These are phyloP conservation scores for Poecilia picta DNA, from an alignment of 2,797 vertebrate genomes.

Conservation along the genomic window DNA sequence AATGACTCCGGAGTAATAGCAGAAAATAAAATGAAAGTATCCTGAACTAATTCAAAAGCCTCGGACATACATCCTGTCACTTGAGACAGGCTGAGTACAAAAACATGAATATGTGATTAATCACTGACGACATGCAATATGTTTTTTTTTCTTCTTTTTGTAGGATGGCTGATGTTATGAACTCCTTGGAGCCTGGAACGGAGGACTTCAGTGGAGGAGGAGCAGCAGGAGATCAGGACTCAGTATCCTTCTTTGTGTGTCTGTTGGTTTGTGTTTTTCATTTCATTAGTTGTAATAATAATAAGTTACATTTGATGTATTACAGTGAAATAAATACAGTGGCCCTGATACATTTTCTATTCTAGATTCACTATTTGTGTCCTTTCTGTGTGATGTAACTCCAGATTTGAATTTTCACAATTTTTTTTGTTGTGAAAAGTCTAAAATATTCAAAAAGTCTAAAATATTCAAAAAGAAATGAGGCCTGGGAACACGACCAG, in stretches of 20 bases:
- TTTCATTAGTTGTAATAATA: neutral
- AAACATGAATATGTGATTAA: neutral
- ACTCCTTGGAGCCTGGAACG: slow-evolving; percentile 84
- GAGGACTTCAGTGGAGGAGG: slow-evolving; percentile 82
- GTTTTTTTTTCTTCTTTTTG: slow-evolving; percentile 31
- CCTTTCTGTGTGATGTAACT: neutral
- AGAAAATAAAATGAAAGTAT: slow-evolving; percentile 5
- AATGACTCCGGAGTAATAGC: neutral
- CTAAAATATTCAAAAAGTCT: neutral
- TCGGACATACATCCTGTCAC: neutral
- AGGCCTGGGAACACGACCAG: neutral
- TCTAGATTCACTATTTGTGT: neutral
- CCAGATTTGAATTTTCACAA: neutral
- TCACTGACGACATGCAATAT: neutral
- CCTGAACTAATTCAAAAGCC: neutral
- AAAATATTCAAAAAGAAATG: neutral
- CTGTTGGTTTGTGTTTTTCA: neutral
- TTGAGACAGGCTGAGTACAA: neutral
- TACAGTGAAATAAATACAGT: neutral
- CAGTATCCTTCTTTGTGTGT: slow-evolving; percentile 65
- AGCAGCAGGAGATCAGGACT: slow-evolving; percentile 76
- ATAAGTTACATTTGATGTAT: neutral
- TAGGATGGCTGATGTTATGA: slow-evolving; percentile 92
- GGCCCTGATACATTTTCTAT: neutral
- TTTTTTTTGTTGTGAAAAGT: neutral